Evolutionary conservation across 2,113 vertebrate species (phyloP).

Genomic region (Microcebus ravelobensis): DNA sequence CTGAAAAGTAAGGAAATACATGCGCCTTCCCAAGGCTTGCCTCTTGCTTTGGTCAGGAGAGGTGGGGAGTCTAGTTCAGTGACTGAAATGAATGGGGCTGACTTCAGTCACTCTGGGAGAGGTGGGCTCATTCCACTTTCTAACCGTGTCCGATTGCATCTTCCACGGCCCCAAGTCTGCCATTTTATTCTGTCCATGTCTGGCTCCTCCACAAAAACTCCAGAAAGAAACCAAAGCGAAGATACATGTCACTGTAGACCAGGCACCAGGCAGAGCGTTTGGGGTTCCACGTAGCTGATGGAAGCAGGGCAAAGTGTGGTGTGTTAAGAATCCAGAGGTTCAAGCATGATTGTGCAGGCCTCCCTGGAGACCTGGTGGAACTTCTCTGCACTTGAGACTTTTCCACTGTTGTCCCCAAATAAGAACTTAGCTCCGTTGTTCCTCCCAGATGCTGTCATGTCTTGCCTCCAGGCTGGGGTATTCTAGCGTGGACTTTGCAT

Average conservation of each 20-base stretch:
- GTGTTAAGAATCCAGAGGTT: background rate
- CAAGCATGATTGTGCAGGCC: background rate
- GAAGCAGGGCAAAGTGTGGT: background rate
- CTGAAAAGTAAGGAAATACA: background rate
- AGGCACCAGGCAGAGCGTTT: background rate
- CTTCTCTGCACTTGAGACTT: background rate
- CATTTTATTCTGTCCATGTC: background rate
- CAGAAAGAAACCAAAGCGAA: background rate
- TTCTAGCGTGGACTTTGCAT: background rate
- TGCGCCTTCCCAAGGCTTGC: background rate
- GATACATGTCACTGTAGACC: background rate
- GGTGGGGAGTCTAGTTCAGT: background rate
- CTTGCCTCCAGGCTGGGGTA: background rate
- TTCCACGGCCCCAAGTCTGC: background rate
- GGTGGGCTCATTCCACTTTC: background rate
- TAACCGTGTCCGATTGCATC: background rate
- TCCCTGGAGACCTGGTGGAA: background rate
- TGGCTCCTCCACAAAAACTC: background rate
- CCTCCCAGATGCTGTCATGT: background rate
- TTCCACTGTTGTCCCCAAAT: background rate
- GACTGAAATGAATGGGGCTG: background rate
- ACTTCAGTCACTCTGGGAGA: background rate
- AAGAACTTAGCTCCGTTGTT: background rate
- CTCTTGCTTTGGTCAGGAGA: background rate
- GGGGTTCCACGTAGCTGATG: background rate